A percentile compares a stretch with the other conserved stretches of the same genome.
Evolutionary conservation across 2,888 invertebrate species (phyloP).

Genomic region (Eristalinus sepulchralis): DNA sequence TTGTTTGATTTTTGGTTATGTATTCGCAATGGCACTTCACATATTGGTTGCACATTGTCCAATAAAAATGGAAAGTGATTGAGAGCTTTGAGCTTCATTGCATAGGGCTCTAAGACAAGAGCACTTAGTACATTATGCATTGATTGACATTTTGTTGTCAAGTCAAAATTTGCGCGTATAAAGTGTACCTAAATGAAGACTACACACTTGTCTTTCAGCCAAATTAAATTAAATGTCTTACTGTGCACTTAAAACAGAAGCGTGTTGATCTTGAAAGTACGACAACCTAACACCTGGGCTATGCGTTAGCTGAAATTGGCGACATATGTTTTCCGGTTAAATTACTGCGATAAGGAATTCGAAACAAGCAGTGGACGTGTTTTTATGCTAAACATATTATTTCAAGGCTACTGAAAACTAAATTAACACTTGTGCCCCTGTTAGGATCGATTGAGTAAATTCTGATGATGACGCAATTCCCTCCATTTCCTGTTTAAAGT

Average conservation of each 20-base stretch:
- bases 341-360: background rate
- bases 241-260: background rate
- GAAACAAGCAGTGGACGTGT: background rate
- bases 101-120: background rate
- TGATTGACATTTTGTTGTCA: background rate
- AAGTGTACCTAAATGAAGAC: background rate
- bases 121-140: background rate
- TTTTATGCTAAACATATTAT: background rate
- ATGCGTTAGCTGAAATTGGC: background rate
- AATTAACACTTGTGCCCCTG: background rate
- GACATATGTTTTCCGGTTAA: background rate
- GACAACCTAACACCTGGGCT: background rate
- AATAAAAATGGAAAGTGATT: conserved; percentile 28
- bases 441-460: too few species aligned
- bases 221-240: background rate
- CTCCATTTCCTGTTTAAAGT: too few species aligned
- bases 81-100: background rate
- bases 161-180: background rate
- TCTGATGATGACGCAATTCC: too few species aligned
- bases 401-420: background rate
- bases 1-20: background rate
- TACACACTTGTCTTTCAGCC: background rate
- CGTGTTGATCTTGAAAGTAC: background rate
- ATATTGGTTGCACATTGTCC: background rate
- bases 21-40: background rate